Conservation (phyloP, 2,888 invertebrate genomes). For the Cheiracanthium punctorium region DNA sequence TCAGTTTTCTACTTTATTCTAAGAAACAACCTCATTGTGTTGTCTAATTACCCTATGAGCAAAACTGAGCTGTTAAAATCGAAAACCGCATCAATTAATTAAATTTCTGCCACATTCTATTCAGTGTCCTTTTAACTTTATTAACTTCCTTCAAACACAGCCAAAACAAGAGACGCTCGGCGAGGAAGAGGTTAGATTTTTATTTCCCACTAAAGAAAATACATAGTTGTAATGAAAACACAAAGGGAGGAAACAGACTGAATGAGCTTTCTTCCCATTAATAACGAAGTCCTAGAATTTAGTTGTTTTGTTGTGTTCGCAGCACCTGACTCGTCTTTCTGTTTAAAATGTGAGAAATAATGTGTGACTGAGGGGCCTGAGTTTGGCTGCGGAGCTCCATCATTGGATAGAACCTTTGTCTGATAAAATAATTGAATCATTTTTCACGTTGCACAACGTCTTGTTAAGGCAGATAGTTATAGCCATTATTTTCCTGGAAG, state of each 20-base stretch:
- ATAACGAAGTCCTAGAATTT: neutral
- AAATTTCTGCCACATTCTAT: too few species aligned
- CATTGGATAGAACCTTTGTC: neutral
- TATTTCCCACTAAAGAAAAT: neutral
- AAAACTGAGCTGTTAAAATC: too few species aligned
- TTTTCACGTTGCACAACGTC: neutral
- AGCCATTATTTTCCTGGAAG: neutral
- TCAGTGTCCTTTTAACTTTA: too few species aligned
- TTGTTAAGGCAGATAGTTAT: neutral
- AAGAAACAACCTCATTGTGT: too few species aligned
- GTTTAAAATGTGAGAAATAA: neutral
- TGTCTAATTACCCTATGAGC: too few species aligned
- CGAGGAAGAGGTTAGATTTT: too few species aligned
- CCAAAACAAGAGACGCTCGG: too few species aligned
- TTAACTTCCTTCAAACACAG: too few species aligned
- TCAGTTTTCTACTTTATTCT: too few species aligned
- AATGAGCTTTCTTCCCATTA: neutral
- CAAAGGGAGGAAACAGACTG: neutral
- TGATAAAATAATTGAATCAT: constrained; percentile 1
- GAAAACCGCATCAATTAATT: too few species aligned
- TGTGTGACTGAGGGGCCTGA: neutral
- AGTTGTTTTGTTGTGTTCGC: neutral
- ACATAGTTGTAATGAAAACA: neutral
- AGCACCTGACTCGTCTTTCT: neutral
- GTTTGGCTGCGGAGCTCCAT: neutral